Base-by-base conservation (phyloP, 2,797 vertebrate genomes). In the Aulostomus chinensis region DNA sequence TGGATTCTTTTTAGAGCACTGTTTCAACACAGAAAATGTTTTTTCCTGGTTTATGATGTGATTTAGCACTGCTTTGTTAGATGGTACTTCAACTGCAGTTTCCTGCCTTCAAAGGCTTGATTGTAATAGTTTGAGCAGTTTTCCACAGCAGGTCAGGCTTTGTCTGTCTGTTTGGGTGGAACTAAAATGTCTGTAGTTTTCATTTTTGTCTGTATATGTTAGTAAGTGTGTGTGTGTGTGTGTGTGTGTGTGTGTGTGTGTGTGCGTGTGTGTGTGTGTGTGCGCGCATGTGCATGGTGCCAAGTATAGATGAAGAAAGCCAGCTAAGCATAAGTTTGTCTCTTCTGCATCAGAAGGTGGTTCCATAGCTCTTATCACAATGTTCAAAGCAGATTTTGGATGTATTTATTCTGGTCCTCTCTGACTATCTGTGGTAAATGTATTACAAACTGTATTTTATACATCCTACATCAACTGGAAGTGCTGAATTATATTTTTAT, bases 251-350 rank as follows among this genome's bases (percentile, higher is more conserved):
- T 28, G 4, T n/a, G n/a, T n/a, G n/a, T n/a, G n/a, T n/a, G n/a
- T n/a, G n/a, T n/a, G n/a, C n/a, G n/a, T n/a, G n/a, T n/a, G n/a
- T n/a, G n/a, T n/a, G n/a, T n/a, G n/a, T n/a, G n/a, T n/a, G n/a
- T n/a, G n/a, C n/a, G n/a, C n/a, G n/a, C n/a, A n/a, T n/a, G n/a
- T n/a, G n/a, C n/a, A n/a, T n/a, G n/a, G n/a, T n/a, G 46, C 64
- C 57, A 53, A 32, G 10, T 37, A 18, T 58, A 56, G 41, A 56
- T 34, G 20, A 33, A 12, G 22, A 6, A 33, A 63, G 54, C 57
- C 61, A 65, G 46, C 31, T 62, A 21, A 68, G 20, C 41, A 32
- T 50, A n/a, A n/a, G n/a, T n/a, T n/a, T n/a, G n/a, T n/a, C n/a
- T n/a, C n/a, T n/a, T n/a, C n/a, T n/a, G n/a, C n/a, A n/a, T n/a